phyloP scores from a whole-genome alignment of 2,888 invertebrate genomes.

The Chalcosyrphus nemorum region DNA sequence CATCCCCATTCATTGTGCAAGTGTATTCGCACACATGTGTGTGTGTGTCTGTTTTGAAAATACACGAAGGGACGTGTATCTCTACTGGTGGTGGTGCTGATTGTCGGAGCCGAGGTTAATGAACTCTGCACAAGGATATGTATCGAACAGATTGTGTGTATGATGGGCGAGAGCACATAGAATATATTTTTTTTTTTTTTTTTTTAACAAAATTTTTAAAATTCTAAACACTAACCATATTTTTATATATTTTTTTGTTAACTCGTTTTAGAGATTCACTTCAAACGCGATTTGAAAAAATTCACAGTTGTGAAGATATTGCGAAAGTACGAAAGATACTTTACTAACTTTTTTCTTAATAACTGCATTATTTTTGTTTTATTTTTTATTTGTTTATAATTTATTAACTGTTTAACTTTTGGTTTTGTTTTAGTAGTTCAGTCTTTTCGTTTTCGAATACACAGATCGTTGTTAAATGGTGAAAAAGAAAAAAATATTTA shows the following conservation, averaged over 20 bases:
- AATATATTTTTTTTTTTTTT: conserved; percentile 12
- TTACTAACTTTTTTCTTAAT: conserved; percentile 76
- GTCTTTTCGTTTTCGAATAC: conserved; percentile 58
- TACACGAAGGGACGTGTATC: conserved; percentile 54
- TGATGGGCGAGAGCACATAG: conserved; percentile 48
- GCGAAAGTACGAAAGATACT: conserved; percentile 80
- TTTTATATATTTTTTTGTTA: conserved; percentile 35
- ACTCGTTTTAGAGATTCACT: conserved; percentile 63
- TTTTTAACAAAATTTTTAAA: conserved; percentile 11
- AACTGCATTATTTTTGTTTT: conserved; percentile 77
- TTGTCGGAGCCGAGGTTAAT: conserved; percentile 60
- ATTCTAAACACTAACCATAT: conserved; percentile 60
- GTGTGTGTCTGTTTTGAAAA: conserved; percentile 30
- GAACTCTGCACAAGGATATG: conserved; percentile 68
- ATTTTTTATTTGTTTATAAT: conserved; percentile 14
- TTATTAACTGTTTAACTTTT: conserved; percentile 72
- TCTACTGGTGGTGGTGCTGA: conserved; percentile 28
- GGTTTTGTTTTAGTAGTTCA: conserved; percentile 49
- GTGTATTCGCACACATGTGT: background rate
- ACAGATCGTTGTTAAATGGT: conserved; percentile 19
- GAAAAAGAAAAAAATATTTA: conserved; percentile 22
- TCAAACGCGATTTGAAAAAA: conserved; percentile 81
- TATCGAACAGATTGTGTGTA: conserved; percentile 63
- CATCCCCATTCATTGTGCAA: conserved; percentile 37
- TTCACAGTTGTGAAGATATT: conserved; percentile 80